Evolutionary conservation across 2,888 invertebrate species (phyloP), one percentile per base, ranked within the genome.

Genomic region (Epinotia demarniana): DNA sequence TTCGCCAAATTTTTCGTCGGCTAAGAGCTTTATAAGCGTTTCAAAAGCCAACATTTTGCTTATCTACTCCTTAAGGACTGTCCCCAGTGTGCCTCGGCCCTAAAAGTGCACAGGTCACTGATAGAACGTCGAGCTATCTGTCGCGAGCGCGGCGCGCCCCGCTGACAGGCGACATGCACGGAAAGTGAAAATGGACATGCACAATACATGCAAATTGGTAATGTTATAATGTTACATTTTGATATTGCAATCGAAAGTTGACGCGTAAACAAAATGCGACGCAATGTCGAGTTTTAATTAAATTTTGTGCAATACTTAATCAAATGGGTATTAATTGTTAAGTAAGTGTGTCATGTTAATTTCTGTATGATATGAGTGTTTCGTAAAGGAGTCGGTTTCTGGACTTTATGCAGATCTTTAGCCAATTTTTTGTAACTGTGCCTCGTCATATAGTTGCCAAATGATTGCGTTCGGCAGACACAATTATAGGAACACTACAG

Each of bases 131-230:
- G 83, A 49, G 70, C 75, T 53, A 60, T 58, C 60, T 18, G 70
- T 70, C 63, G 63, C 64, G 57, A 23, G 57, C 64, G 64, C 70
- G 80, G 81, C 81, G 80, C 83, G 66, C 79, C 78, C 81, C 83
- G 80, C 80, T 81, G 83, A 86, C 82, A 81, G 77, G 78, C 78
- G 76, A 80, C 83, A 83, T 75, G 84, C 86, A 85, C 86, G 85
- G 88, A 90, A 90, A 90, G 88, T 82, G 86, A 85, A 84, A 88
- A 87, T 83, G 81, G 83, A 85, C 82, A 80, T 79, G 78, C 80
- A 71, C 60, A 66, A 66, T 46, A 43, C 75, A 75, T 69, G 63
- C 74, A 63, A 73, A 74, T 61, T n/a, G n/a, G 6, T 49, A 61
- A 33, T 33, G 33, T 61, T 8, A 27, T 33, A 49, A 43, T 64